Conservation (phyloP, 2,113 vertebrate species). For the Petroica traversi region DNA sequence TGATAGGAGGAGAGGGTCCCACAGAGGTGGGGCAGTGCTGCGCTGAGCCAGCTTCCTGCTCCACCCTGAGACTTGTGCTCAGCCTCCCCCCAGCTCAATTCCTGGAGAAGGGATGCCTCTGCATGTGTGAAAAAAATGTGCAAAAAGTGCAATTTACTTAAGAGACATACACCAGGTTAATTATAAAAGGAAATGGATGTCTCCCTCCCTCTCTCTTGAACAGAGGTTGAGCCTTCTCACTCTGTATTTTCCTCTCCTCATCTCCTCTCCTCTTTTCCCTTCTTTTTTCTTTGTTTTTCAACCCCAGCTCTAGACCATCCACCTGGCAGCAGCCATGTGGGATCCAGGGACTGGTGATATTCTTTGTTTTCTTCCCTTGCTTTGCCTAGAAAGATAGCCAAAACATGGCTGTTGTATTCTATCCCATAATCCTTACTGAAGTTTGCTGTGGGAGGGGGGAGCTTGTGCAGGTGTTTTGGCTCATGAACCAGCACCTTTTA, state of each 20-base stretch:
- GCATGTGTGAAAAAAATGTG: background rate
- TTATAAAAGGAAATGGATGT: background rate
- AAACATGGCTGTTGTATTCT: rapidly evolving
- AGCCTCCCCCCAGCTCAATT: background rate
- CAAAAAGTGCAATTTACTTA: background rate
- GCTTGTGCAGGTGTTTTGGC: background rate
- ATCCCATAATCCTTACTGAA: background rate
- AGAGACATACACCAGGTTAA: background rate
- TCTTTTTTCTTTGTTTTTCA: background rate
- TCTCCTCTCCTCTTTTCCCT: background rate
- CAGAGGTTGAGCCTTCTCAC: too few relatives aligned
- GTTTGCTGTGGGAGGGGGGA: background rate
- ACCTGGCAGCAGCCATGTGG: rapidly evolving
- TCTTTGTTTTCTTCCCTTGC: background rate
- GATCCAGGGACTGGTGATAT: background rate
- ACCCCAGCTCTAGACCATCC: background rate
- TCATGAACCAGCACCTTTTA: background rate
- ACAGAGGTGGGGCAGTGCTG: rapidly evolving
- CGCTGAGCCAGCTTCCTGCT: background rate
- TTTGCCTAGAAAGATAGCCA: background rate
- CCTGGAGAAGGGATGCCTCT: background rate
- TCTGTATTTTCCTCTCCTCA: background rate
- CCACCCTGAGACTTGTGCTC: background rate
- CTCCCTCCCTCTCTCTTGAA: background rate
- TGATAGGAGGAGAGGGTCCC: background rate